Evolutionary conservation across 1,140 invertebrate species (phyloP).

Genomic region (Drosophila kanapiae): DNA sequence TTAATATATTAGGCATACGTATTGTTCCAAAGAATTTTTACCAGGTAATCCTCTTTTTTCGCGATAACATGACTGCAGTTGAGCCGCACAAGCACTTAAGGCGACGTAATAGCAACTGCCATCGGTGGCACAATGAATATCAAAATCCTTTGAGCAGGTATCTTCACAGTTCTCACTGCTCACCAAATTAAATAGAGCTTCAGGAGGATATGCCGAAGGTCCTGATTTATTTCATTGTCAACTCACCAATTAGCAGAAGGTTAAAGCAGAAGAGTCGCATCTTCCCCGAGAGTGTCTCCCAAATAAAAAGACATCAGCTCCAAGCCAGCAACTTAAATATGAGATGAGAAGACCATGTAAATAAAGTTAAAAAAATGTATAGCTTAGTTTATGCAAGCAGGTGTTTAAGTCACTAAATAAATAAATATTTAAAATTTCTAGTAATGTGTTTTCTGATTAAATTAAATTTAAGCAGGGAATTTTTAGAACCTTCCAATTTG

Average conservation of each 20-base stretch:
- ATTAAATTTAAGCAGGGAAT: background rate
- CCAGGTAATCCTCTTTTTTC: conserved; percentile 2
- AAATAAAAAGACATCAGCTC: background rate
- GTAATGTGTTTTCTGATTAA: background rate
- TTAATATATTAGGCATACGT: too few species aligned
- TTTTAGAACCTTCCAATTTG: background rate
- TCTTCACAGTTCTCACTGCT: background rate
- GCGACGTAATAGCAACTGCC: background rate
- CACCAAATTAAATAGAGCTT: background rate
- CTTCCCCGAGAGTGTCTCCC: background rate
- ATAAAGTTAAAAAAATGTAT: background rate
- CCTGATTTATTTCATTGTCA: background rate
- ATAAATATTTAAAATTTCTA: background rate
- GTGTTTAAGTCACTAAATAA: background rate
- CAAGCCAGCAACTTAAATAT: background rate
- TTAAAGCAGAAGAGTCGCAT: conserved; percentile 1
- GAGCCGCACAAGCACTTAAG: background rate
- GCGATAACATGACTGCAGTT: conserved; percentile 16
- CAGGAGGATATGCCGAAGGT: background rate
- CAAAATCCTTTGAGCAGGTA: background rate
- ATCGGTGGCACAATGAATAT: conserved; percentile 9
- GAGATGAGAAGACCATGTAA: background rate
- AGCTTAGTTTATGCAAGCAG: background rate
- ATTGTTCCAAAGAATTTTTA: background rate
- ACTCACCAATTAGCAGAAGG: background rate